These are phyloP conservation scores for Drosophila equinoxialis DNA, from an alignment of 1,140 invertebrate genomes.

Conservation along the genomic window DNA sequence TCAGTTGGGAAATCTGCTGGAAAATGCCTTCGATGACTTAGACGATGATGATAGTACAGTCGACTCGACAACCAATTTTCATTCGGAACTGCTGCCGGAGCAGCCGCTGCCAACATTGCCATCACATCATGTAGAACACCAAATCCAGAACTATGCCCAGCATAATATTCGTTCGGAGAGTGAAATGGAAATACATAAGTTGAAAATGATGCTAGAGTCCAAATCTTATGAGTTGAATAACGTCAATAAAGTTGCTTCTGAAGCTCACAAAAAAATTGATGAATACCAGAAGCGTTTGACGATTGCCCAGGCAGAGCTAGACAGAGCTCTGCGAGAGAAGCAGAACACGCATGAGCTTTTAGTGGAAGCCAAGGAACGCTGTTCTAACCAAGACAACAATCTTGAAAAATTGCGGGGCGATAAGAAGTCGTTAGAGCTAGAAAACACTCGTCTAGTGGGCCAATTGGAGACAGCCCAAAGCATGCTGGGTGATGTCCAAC, in stretches of 20 bases:
- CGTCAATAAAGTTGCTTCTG: conserved; percentile 44
- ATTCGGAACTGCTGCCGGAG: conserved; percentile 50
- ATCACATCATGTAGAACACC: conserved; percentile 7
- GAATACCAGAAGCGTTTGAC: conserved; percentile 83
- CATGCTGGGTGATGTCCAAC: conserved; percentile 64
- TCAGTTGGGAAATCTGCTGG: conserved; percentile 84
- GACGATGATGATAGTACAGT: conserved; percentile 84
- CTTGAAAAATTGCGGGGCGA: conserved; percentile 68
- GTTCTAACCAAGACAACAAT: conserved; percentile 70
- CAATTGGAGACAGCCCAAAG: conserved; percentile 68
- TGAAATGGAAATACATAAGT: conserved; percentile 54
- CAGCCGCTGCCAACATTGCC: conserved; percentile 30
- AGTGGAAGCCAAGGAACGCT: conserved; percentile 78
- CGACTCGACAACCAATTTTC: conserved; percentile 70
- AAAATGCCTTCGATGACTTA: conserved; percentile 85
- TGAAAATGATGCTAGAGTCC: conserved; percentile 70
- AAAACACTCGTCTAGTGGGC: conserved; percentile 62
- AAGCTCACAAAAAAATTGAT: conserved; percentile 69
- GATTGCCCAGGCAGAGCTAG: conserved; percentile 84
- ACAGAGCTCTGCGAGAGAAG: conserved; percentile 84
- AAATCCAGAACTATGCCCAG: conserved; percentile 11
- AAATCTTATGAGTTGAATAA: conserved; percentile 59
- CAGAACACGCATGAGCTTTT: conserved; percentile 85
- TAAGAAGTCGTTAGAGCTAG: conserved; percentile 64
- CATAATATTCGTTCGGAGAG: conserved; percentile 20